These are phyloP conservation scores for Helobdella robusta DNA, from an alignment of 2,888 invertebrate genomes.

Conservation along the genomic window DNA sequence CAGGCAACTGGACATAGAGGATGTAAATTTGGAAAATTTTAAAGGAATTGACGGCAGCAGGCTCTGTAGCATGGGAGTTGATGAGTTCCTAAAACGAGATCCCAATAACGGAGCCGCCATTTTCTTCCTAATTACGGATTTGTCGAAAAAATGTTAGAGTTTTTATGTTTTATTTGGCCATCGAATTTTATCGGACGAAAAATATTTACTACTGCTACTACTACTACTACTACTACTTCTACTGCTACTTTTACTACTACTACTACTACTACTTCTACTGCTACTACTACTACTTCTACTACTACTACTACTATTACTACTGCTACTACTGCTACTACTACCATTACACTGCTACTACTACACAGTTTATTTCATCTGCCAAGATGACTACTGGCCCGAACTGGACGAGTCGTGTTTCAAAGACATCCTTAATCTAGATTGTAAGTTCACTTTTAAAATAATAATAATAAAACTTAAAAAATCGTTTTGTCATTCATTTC, in stretches of 20 bases:
- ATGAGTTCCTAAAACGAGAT: slow-evolving; percentile 17
- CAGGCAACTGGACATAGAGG: neutral
- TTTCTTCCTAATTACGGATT: slow-evolving; percentile 8
- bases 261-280: too few species aligned
- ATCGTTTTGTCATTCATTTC: neutral
- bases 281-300: neutral
- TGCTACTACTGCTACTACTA: neutral
- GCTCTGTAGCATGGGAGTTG: neutral
- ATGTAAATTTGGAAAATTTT: slow-evolving; percentile 23
- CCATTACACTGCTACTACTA: neutral
- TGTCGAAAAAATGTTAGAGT: slow-evolving; percentile 12
- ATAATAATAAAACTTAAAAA: too few species aligned
- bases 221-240: too few species aligned
- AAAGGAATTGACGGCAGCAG: slow-evolving; percentile 9
- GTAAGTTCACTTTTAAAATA: neutral
- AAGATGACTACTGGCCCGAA: neutral
- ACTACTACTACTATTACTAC: neutral
- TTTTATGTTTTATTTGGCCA: neutral
- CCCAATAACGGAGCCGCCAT: neutral
- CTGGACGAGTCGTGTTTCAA: neutral
- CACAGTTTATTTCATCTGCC: neutral
- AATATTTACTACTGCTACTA: too few species aligned
- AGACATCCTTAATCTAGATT: neutral
- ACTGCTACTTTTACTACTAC: too few species aligned
- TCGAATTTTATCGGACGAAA: too few species aligned